Conservation (phyloP, 2,888 invertebrate species). For the Galerucella calmariensis region DNA sequence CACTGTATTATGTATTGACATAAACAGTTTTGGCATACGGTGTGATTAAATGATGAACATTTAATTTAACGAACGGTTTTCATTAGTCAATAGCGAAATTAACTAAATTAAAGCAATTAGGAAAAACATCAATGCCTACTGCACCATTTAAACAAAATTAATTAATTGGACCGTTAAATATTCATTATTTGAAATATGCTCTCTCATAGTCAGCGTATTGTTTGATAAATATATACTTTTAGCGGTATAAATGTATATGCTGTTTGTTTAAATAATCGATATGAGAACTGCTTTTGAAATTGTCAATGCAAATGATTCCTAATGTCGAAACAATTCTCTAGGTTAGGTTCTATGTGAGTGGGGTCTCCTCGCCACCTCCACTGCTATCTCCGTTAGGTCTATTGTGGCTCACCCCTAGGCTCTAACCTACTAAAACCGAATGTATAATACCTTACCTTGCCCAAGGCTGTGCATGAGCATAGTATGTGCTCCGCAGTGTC, state of each 20-base stretch:
- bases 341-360: too few relatives aligned
- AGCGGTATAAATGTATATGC: background rate
- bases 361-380: too few relatives aligned
- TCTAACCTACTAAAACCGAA: too few relatives aligned
- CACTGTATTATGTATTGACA: background rate
- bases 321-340: too few relatives aligned
- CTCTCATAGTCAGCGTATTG: background rate
- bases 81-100: background rate
- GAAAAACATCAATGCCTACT: background rate
- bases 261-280: too few relatives aligned
- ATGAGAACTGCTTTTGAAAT: too few relatives aligned
- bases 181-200: background rate
- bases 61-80: background rate
- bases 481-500: too few relatives aligned
- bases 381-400: too few relatives aligned
- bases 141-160: background rate
- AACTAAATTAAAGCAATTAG: background rate
- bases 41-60: background rate
- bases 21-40: background rate
- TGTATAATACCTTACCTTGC: too few relatives aligned
- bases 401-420: too few relatives aligned
- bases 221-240: background rate
- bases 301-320: too few relatives aligned
- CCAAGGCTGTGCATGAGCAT: too few relatives aligned
- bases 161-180: background rate